Base-by-base conservation (phyloP, 2,797 vertebrate genomes). In the Enoplosus armatus region DNA sequence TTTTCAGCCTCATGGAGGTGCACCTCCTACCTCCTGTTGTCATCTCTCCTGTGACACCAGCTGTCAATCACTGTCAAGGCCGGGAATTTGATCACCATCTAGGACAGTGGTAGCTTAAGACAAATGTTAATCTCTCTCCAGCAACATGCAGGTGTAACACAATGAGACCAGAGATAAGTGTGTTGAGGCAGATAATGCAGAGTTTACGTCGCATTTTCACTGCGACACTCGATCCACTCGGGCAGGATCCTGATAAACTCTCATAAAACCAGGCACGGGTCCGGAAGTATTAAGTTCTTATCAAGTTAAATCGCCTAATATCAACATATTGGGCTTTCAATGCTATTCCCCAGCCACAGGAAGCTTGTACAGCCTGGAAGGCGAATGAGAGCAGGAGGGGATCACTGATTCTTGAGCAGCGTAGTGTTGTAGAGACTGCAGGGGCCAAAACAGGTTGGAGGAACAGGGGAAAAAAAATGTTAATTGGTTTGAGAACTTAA, bases 261-360 rank as follows among this genome's bases (percentile, higher is more conserved):
- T 11, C 9, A 78, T 75, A 65, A 68, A 78, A 45, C 59, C 35
- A 69, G 53, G 37, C 8, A 27, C 1, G 9, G 50, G 53, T 80
- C 72, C 77, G 79, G 79, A 77, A 75, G 80, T 75, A 82, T 89
- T 85, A 85, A 48, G 20, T 77, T 75, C 64, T 85, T 84, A 87
- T 90, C 68, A 72, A 85, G 73, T 85, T 77, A 87, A 81, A 89
- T 85, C 41, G 37, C 43, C 73, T 72, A 74, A 84, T 85, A 85
- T 77, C 69, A 87, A 83, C 78, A 85, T 78, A 85, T 87, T 84
- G 82, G 62, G 67, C 58, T 78, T 85, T 81, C 77, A 69, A 67
- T 80, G 72, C 35, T 61, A 51, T 54, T 72, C 71, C 79, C 53
- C 63, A 77, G 79, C 55, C 47, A 71, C 62, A 68, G 61, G 73